Percentiles rank a stretch among this genome's conserved stretches.
phyloP scores from a whole-genome alignment of 2,797 vertebrate species.

The Vireo griseus region DNA sequence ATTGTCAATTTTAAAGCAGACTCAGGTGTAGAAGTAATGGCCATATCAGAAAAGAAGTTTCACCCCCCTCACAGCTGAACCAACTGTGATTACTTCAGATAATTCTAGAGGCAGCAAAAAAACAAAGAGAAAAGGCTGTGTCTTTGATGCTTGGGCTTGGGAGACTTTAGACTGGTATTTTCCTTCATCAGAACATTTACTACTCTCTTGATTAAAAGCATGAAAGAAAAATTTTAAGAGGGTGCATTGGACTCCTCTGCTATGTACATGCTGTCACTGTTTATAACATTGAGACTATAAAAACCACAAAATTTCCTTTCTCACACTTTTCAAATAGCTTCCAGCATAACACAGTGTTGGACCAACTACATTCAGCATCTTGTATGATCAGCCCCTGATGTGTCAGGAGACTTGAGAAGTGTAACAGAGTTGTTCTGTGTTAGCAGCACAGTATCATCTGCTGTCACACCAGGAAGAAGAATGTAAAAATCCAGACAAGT shows the following conservation, averaged over 20 bases:
- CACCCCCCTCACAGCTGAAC: neutral
- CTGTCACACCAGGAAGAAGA: neutral
- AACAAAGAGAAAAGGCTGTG: neutral
- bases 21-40: neutral
- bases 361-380: neutral
- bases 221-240: neutral
- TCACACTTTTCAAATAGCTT: neutral
- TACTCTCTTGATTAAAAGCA: neutral
- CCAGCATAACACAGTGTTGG: neutral
- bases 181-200: neutral
- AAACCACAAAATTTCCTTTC: neutral
- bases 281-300: neutral
- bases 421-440: neutral
- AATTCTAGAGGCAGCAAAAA: neutral
- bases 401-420: neutral
- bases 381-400: neutral
- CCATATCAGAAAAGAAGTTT: neutral
- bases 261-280: neutral
- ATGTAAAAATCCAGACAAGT: neutral
- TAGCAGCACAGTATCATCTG: neutral
- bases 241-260: fast-evolving
- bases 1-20: slow-evolving; percentile 40
- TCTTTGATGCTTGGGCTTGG: neutral
- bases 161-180: neutral
- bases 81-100: neutral